Evolutionary conservation across 2,888 invertebrate genomes (phyloP), one percentile per base, ranked within the genome.

Genomic region (Ormyrus rosae): DNA sequence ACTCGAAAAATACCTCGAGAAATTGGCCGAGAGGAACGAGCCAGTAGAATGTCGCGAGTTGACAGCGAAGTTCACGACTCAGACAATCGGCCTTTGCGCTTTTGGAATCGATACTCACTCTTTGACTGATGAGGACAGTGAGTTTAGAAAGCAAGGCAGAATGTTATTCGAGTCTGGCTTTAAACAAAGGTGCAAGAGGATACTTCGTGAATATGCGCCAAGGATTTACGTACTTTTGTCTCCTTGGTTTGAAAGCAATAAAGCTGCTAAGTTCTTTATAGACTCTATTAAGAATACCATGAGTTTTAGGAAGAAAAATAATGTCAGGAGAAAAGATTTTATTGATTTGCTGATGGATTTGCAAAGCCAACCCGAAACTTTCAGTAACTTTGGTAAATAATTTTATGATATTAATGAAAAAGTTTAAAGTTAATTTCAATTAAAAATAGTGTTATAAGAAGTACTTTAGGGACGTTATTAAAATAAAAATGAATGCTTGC

Each of bases 271-370:
- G 0, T 94, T 93, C 84, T 93, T 93, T 74, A 88, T 90, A 65
- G 87, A 87, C 0, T 89, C 92, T 0, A 92, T 93, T 0, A 90
- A 87, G 5, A 91, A 92, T 2, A 92, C 92, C 1, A 90, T 93
- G 1, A 88, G 91, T 4, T 91, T 91, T 80, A 88, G 93, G 11
- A 91, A 92, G 84, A 88, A 88, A 48, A 91, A 92, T 83, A 89
- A 92, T 4, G 84, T 93, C 0, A 87, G 86, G 0, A 87, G 93
- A 55, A 92, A 92, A 74, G 94, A 93, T 87, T 93, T 94, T 82
- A 87, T 94, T 70, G 92, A 94, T 83, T 85, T 93, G 2, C 87
- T 93, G 68, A 90, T 93, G 50, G 91, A 82, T 34, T 5, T 82
- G 4, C 13, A 74, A 61, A 10, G 64, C 53, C 60, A 81, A 9